A percentile compares a stretch with the other conserved stretches of the same genome.
Conservation (phyloP, 2,888 invertebrate genomes). For the Bombylius major region DNA sequence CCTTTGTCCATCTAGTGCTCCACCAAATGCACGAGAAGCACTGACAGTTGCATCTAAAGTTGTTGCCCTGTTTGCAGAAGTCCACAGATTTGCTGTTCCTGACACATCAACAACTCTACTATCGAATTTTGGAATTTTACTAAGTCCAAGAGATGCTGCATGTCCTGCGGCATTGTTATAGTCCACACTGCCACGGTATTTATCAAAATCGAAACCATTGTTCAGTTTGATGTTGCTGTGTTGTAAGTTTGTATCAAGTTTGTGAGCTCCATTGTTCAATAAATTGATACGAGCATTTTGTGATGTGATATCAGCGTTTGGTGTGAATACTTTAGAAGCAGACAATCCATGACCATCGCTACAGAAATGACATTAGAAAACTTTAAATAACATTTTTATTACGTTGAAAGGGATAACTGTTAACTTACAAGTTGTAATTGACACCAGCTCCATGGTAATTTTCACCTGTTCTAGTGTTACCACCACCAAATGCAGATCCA, state of each 20-base stretch:
- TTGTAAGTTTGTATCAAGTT: constrained; percentile 21
- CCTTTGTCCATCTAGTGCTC: constrained; percentile 18
- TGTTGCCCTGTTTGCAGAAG: constrained; percentile 20
- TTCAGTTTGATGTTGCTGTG: constrained; percentile 19
- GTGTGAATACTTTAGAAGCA: constrained; percentile 21
- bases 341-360: constrained; percentile 25
- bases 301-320: constrained; percentile 17
- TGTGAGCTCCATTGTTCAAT: constrained; percentile 16
- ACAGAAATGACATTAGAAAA: background rate
- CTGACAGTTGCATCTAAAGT: constrained; percentile 23
- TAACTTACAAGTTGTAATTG: constrained; percentile 6
- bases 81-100: constrained; percentile 23
- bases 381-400: too few relatives aligned
- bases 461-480: constrained; percentile 1
- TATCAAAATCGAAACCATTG: constrained; percentile 20
- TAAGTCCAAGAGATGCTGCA: constrained; percentile 20
- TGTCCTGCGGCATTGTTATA: constrained; percentile 22
- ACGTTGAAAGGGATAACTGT: background rate
- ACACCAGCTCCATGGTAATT: constrained; percentile 3
- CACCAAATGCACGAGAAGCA: constrained; percentile 20
- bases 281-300: constrained; percentile 20
- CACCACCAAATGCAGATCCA: constrained; percentile 1
- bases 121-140: constrained; percentile 21
- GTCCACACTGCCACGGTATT: constrained; percentile 21
- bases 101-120: constrained; percentile 20